Conservation (phyloP, 1,140 invertebrate genomes). For the Ostrea edulis region DNA sequence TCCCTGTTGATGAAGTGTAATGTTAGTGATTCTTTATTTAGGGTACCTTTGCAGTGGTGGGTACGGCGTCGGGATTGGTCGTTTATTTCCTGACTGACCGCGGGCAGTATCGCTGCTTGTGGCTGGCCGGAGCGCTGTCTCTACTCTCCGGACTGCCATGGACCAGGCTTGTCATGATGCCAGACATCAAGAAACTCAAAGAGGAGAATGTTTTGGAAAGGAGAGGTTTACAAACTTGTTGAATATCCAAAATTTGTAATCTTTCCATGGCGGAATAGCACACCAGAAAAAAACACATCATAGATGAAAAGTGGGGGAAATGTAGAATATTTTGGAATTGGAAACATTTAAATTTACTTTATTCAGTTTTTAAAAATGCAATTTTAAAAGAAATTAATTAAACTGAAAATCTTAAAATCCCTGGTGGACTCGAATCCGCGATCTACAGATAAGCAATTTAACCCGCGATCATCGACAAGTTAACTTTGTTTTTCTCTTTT, state of each 20-base stretch:
- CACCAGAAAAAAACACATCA: too few relatives aligned
- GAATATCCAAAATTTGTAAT: not conserved
- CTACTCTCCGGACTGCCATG: conserved; percentile 14
- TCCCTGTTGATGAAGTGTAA: too few relatives aligned
- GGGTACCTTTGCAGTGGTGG: not conserved
- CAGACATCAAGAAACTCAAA: conserved; percentile 34
- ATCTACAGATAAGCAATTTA: too few relatives aligned
- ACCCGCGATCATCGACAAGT: too few relatives aligned
- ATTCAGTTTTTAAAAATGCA: too few relatives aligned
- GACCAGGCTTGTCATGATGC: conserved; percentile 42
- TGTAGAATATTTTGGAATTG: too few relatives aligned
- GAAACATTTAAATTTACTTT: too few relatives aligned
- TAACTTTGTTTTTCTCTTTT: too few relatives aligned
- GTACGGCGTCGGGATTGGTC: not conserved
- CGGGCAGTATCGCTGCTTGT: conserved; percentile 16
- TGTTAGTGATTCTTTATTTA: not conserved
- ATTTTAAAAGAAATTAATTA: too few relatives aligned
- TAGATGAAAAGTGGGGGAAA: not conserved
- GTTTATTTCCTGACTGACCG: conserved; percentile 24
- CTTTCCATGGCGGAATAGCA: too few relatives aligned
- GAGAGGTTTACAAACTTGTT: conserved; percentile 32
- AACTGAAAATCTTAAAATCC: too few relatives aligned
- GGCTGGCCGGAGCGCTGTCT: not conserved
- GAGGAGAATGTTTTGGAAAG: conserved; percentile 24
- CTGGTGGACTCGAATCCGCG: too few relatives aligned